Percentiles rank a stretch among this genome's conserved stretches.
phyloP scores from a whole-genome alignment of 2,888 invertebrate species.

The Caenorhabditis doughertyi region DNA sequence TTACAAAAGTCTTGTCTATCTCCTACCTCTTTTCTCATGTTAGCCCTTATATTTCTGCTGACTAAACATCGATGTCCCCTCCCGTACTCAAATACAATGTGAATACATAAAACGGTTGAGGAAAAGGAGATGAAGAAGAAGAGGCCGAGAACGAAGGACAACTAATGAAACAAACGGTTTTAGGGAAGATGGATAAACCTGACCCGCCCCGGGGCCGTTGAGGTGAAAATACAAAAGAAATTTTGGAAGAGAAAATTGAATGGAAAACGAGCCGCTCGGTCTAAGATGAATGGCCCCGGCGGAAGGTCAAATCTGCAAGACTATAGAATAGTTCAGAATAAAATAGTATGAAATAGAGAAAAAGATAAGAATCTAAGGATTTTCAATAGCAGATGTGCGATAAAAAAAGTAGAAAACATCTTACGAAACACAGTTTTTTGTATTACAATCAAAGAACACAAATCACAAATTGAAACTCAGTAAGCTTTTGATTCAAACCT shows the following conservation, averaged over 20 bases:
- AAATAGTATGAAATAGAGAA: neutral
- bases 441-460: too few species aligned
- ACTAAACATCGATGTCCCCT: constrained; percentile 49
- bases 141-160: constrained; percentile 18
- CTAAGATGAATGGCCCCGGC: constrained; percentile 6
- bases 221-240: constrained; percentile 9
- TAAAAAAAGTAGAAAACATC: too few species aligned
- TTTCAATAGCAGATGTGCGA: too few species aligned
- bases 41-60: constrained; percentile 61
- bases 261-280: constrained; percentile 19
- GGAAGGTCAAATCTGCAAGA: constrained; percentile 36
- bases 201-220: neutral
- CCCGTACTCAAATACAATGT: constrained; percentile 57
- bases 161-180: constrained; percentile 57
- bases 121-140: neutral
- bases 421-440: too few species aligned
- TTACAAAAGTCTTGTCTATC: constrained; percentile 51
- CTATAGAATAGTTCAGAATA: constrained; percentile 22
- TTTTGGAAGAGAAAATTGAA: neutral
- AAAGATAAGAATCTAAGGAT: too few species aligned
- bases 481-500: too few species aligned
- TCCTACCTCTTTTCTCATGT: constrained; percentile 35
- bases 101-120: constrained; percentile 51
- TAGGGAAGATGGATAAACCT: constrained; percentile 24
- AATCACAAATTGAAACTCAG: too few species aligned